phyloP scores from a whole-genome alignment of 2,113 vertebrate species.

The Tyto alba region DNA sequence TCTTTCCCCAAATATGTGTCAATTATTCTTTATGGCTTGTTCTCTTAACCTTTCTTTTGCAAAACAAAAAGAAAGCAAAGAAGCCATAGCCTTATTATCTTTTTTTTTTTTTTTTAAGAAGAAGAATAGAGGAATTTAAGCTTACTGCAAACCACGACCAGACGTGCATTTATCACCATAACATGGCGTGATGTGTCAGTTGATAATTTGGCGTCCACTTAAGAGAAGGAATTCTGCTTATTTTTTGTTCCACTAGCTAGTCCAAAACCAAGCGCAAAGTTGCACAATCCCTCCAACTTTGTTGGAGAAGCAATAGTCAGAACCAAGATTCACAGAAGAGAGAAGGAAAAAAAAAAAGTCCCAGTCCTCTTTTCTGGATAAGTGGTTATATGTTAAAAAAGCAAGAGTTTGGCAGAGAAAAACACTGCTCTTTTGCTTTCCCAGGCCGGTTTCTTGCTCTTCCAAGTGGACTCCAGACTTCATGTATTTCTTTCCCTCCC shows the following conservation, averaged over 20 bases:
- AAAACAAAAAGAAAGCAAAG: neutral
- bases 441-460: neutral
- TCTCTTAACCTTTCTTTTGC: neutral
- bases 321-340: neutral
- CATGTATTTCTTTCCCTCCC: neutral
- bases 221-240: constrained; percentile 61
- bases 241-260: constrained; percentile 39
- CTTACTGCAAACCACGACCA: neutral
- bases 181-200: constrained; percentile 22
- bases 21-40: neutral
- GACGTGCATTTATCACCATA: constrained; percentile 2
- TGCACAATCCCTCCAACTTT: constrained; percentile 48
- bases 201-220: constrained; percentile 23
- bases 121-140: neutral
- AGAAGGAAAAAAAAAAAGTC: neutral
- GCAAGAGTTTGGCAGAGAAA: neutral
- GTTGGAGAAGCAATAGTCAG: neutral
- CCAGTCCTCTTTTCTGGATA: constrained; percentile 1
- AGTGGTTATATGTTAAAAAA: neutral
- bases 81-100: neutral
- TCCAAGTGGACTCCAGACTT: constrained; percentile 24
- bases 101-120: neutral
- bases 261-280: constrained; percentile 39
- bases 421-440: neutral
- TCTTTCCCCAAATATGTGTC: neutral